Base-by-base conservation (phyloP, 2,113 vertebrate species). In the Dipodomys spectabilis region DNA sequence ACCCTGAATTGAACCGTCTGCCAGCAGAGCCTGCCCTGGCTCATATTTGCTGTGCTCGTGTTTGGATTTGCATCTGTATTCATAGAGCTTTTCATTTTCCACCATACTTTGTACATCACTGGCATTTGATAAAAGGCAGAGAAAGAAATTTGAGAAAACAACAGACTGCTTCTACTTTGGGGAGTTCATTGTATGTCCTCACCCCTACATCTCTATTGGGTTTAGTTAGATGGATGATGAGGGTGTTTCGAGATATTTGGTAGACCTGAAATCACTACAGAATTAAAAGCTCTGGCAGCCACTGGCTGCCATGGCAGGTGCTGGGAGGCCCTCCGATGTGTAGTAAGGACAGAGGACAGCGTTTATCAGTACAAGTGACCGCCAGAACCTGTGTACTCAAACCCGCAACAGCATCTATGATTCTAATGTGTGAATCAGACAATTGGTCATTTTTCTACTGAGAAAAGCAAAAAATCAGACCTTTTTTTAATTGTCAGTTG, bases 171-270 rank as follows among this genome's bases (percentile, higher is more conserved):
- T 81, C 53, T 71, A 69, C 45, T 89, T 81, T 65, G 71, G 73
- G 18, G 91, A 84, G 68, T 80, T 78, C 35, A 78, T 65, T 84
- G 83, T 62, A 45, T 53, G 91, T 83, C 71, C 80, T 79, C 91
- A n/a, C 39, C 39, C 68, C 79, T 93, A 60, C 78, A 74, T 13
- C 12, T 19, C 90, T 72, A 28, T 27, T 68, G 65, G 78, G 69
- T 53, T 82, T 45, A 78, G 72, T 80, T 71, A 65, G 80, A 3
- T 23, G n/a, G n/a, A 73, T 32, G 6, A 7, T 28, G 45, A 85
- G 53, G 44, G 15, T 13, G 67, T 75, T 86, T 65, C 57, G 62
- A 92, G 53, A 49, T 32, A 39, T 19, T 32, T 60, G 44, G 75
- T 20, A 5, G 23, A 60, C 57, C 10, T 88, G 28, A 67, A 88